Evolutionary conservation across 2,797 vertebrate genomes (phyloP).

Genomic region (Phataginus tricuspis): DNA sequence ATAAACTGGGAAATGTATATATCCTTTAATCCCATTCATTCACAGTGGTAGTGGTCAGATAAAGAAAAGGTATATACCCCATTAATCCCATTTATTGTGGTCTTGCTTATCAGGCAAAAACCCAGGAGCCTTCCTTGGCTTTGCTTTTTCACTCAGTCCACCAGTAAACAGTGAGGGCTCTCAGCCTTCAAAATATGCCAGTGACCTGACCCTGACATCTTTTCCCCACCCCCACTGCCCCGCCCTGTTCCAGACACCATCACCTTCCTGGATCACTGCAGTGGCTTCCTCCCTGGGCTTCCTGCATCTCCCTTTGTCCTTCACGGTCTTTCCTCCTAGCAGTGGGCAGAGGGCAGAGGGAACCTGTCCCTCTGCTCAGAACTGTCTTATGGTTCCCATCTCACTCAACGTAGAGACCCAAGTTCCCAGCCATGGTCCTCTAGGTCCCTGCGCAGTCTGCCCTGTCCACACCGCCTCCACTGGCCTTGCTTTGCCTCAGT

Average conservation of each 20-base stretch:
- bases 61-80: background rate
- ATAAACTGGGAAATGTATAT: background rate
- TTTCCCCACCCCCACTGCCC: background rate
- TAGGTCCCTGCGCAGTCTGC: background rate
- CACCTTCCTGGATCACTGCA: no score
- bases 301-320: background rate
- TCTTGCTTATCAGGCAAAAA: background rate
- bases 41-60: background rate
- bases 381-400: background rate
- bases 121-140: background rate
- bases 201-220: background rate
- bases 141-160: background rate
- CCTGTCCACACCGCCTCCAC: background rate
- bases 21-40: background rate
- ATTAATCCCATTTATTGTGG: background rate
- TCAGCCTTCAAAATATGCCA: background rate
- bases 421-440: background rate
- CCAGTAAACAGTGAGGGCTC: background rate
- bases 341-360: background rate
- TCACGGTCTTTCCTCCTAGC: background rate
- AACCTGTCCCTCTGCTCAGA: background rate
- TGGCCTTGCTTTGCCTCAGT: background rate
- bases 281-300: background rate
- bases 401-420: background rate
- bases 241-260: background rate